These are phyloP conservation scores for Gymnothorax reevesii DNA, from an alignment of 2,797 vertebrate genomes.

Conservation along the genomic window DNA sequence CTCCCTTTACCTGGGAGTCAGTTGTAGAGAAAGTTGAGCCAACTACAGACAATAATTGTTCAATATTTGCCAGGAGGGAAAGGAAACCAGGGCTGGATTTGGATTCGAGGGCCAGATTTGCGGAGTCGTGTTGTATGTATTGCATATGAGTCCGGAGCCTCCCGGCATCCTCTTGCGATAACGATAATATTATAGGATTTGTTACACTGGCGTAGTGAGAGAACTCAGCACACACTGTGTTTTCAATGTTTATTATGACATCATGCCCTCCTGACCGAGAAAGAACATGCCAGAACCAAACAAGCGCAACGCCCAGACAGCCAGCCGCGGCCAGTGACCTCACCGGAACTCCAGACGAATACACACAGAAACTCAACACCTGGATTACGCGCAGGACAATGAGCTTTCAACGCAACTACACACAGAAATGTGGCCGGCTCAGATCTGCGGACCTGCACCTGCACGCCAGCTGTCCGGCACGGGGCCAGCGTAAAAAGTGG, in stretches of 20 bases:
- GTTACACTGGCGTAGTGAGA: constrained; percentile 21
- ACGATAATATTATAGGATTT: constrained; percentile 21
- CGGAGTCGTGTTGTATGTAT: no score
- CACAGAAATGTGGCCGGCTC: background rate
- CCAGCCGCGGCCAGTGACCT: background rate
- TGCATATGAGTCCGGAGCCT: background rate
- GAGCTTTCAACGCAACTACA: background rate
- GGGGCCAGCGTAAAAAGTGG: background rate
- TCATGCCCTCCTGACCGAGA: constrained; percentile 1
- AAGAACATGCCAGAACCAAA: background rate
- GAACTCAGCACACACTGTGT: background rate
- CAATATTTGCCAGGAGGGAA: no score
- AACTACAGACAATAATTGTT: no score
- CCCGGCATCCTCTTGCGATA: background rate
- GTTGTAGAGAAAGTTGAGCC: no score
- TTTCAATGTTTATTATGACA: background rate
- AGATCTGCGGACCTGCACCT: background rate
- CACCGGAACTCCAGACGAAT: background rate
- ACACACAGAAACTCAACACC: background rate
- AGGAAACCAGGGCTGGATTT: no score
- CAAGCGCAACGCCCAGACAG: background rate
- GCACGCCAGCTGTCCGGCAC: background rate
- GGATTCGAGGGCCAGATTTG: no score
- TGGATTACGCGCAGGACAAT: background rate
- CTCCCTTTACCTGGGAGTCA: no score